phyloP scores from a whole-genome alignment of 2,113 vertebrate genomes.

The Neodon shergylaensis region DNA sequence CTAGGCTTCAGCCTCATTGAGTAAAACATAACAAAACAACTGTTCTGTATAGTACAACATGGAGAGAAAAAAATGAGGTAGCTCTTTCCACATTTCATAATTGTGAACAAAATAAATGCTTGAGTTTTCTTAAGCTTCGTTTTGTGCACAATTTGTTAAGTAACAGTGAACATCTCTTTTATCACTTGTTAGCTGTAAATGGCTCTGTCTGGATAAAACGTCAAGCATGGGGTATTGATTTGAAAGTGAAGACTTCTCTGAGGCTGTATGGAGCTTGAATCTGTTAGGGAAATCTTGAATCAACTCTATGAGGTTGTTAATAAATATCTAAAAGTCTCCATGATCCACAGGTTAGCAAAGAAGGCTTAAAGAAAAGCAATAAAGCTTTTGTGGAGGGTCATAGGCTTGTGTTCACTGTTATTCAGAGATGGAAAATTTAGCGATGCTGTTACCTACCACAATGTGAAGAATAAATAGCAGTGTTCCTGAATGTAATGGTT shows the following conservation, averaged over 20 bases:
- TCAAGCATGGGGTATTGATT: not conserved
- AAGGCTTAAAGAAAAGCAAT: not conserved
- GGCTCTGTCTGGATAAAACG: not conserved
- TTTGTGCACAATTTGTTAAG: not conserved
- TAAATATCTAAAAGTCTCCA: not conserved
- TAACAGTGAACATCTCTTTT: not conserved
- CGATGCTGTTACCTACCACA: not conserved
- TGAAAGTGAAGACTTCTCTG: not conserved
- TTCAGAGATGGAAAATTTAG: not conserved
- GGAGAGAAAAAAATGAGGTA: not conserved
- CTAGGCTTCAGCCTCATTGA: not conserved
- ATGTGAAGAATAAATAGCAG: not conserved
- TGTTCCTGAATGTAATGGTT: not conserved
- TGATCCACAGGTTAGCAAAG: not conserved
- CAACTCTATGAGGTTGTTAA: not conserved
- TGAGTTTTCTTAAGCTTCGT: not conserved
- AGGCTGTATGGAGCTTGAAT: not conserved
- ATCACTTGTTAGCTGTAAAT: not conserved
- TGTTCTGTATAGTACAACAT: not conserved
- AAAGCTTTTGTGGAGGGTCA: not conserved
- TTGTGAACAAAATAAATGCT: not conserved
- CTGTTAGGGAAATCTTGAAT: not conserved
- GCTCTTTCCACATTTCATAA: not conserved
- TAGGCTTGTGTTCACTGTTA: not conserved
- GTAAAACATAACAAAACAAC: not conserved